Conservation (phyloP, 2,888 invertebrate genomes). For the Hartigia nigra region DNA sequence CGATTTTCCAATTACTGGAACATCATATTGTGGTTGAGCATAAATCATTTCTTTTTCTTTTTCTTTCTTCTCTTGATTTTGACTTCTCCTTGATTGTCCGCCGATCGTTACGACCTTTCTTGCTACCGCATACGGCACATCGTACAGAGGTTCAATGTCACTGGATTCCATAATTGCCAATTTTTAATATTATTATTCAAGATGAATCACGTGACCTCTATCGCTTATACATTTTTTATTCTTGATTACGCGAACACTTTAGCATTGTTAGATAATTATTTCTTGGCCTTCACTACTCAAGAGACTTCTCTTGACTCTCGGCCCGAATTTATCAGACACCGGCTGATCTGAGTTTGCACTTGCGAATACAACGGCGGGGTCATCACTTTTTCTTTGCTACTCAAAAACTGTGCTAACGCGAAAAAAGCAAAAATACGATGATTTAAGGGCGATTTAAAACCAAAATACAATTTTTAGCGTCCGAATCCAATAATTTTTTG, state of each 20-base stretch:
- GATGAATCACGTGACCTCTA: not conserved
- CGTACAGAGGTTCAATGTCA: not conserved
- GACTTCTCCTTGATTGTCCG: not conserved
- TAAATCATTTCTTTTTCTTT: not conserved
- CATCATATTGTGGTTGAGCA: not conserved
- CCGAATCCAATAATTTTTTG: not conserved
- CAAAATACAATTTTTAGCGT: not conserved
- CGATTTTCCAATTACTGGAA: not conserved
- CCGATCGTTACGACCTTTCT: not conserved
- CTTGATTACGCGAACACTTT: not conserved
- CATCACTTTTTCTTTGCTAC: not conserved
- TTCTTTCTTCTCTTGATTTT: not conserved
- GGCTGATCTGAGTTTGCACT: constrained; percentile 48
- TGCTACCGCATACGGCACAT: not conserved
- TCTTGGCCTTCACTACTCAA: not conserved
- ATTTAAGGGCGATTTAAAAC: not conserved
- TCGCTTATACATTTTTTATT: not conserved
- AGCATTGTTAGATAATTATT: not conserved
- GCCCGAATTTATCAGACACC: constrained; percentile 24
- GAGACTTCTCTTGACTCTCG: not conserved
- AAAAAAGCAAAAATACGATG: not conserved
- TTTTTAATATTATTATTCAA: not conserved
- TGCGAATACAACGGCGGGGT: constrained; percentile 47
- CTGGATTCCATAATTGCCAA: not conserved
- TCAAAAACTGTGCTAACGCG: not conserved